Evolutionary conservation across 2,797 vertebrate species (phyloP).

Genomic region (Heliangelus exortis): DNA sequence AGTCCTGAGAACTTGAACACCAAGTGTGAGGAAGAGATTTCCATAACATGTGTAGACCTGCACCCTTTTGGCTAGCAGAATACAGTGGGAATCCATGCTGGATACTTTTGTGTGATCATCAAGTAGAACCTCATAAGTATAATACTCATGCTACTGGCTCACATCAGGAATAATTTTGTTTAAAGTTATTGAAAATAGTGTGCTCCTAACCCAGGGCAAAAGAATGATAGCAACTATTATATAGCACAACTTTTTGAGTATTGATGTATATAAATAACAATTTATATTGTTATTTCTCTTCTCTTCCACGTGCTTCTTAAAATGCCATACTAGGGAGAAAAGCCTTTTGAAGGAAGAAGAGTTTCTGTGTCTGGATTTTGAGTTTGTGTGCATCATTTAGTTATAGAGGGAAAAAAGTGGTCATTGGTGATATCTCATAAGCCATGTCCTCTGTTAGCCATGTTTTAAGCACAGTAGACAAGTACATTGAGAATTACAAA

Average conservation of each 20-base stretch:
- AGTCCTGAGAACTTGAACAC: background rate
- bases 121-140: background rate
- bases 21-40: background rate
- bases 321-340: background rate
- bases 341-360: background rate
- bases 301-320: background rate
- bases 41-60: background rate
- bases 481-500: background rate
- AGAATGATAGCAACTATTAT: background rate
- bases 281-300: background rate
- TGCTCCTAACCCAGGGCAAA: background rate
- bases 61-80: background rate
- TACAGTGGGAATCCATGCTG: background rate
- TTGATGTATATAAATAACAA: background rate
- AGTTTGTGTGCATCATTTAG: background rate
- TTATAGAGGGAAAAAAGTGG: rapidly evolving
- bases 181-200: background rate
- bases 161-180: background rate
- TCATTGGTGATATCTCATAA: background rate
- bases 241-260: background rate
- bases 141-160: rapidly evolving
- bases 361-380: background rate
- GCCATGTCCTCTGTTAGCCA: background rate
- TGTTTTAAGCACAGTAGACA: background rate
- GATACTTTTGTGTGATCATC: background rate